phyloP scores from a whole-genome alignment of 2,113 vertebrate species.

The Saccopteryx leptura region DNA sequence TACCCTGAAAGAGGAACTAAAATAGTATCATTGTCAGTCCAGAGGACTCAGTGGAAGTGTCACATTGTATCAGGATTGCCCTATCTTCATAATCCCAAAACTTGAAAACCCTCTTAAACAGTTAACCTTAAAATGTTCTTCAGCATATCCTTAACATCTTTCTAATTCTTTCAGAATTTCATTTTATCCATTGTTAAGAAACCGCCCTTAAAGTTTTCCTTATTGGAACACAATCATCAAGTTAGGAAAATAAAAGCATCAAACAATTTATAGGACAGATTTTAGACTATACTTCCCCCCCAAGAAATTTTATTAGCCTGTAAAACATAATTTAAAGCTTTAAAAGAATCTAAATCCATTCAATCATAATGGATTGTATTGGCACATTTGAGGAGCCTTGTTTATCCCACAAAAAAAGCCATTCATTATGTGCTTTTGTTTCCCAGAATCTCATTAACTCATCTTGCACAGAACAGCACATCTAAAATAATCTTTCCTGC shows the following conservation, averaged over 20 bases:
- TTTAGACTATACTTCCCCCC: slow-evolving; percentile 58
- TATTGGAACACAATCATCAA: slow-evolving; percentile 14
- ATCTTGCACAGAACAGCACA: background rate
- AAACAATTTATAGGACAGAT: slow-evolving; percentile 61
- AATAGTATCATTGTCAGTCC: background rate
- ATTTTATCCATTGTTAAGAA: slow-evolving; percentile 55
- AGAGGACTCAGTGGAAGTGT: background rate
- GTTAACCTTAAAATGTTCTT: slow-evolving; percentile 24
- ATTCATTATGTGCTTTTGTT: slow-evolving; percentile 54
- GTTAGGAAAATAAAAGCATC: slow-evolving; percentile 71
- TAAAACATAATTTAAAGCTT: slow-evolving; percentile 50
- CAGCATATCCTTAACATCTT: slow-evolving; percentile 54
- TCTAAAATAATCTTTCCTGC: slow-evolving; percentile 56
- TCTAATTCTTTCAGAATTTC: slow-evolving; percentile 57
- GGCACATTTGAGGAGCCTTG: background rate
- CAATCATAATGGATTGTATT: slow-evolving; percentile 62
- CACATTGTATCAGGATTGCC: background rate
- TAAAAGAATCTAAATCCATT: slow-evolving; percentile 54
- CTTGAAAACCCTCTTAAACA: background rate
- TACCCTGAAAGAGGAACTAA: background rate
- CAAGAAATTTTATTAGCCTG: slow-evolving; percentile 57
- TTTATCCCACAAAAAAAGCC: slow-evolving; percentile 73
- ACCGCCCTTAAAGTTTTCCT: slow-evolving; percentile 52
- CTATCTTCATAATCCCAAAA: background rate
- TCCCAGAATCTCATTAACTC: slow-evolving; percentile 53